Evolutionary conservation across 2,113 vertebrate species (phyloP).

Genomic region (Barbus barbus): DNA sequence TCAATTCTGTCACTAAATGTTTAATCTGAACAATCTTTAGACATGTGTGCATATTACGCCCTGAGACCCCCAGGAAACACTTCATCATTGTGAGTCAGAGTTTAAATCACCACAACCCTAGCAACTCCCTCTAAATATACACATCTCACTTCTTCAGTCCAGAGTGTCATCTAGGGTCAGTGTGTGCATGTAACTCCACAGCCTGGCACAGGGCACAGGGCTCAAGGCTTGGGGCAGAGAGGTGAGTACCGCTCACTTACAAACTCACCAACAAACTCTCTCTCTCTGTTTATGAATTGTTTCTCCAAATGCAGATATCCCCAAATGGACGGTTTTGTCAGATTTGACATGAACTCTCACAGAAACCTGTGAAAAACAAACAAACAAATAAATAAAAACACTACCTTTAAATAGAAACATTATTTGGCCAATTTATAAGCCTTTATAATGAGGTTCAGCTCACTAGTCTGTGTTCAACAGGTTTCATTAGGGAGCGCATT

Average conservation of each 20-base stretch:
- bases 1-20: constrained; percentile 42
- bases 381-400: no score
- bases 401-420: no score
- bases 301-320: background rate
- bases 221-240: constrained; percentile 12
- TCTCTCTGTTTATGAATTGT: background rate
- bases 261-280: no score
- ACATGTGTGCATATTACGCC: constrained; percentile 56
- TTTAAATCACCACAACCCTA: constrained; percentile 45
- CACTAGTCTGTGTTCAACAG: no score
- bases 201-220: constrained; percentile 37
- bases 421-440: no score
- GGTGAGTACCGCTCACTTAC: constrained; percentile 13
- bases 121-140: constrained; percentile 47
- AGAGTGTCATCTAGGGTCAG: constrained; percentile 66
- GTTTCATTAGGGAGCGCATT: no score
- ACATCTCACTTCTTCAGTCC: constrained; percentile 47
- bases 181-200: constrained; percentile 24
- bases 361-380: no score
- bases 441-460: no score
- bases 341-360: background rate
- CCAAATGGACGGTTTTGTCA: background rate
- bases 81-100: constrained; percentile 68
- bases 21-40: constrained; percentile 59
- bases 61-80: constrained; percentile 65